Evolutionary conservation across 2,113 vertebrate species (phyloP), one percentile per base, ranked within the genome.

Genomic region (Pardalotus punctatus): DNA sequence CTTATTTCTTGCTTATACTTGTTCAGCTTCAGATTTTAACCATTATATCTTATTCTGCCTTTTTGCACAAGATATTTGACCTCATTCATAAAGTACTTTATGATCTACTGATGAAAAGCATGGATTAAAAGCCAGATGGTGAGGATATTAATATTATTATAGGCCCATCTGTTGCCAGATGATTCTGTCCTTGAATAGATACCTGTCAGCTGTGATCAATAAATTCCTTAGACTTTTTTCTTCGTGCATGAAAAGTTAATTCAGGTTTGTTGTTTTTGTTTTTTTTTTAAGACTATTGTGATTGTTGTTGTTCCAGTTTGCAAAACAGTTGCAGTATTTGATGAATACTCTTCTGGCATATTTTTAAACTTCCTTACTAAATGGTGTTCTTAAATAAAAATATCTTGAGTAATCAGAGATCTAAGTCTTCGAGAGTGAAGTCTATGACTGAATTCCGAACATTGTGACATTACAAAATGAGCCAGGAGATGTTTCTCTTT

Each of bases 61-160:
- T 94, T 91, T 81, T 16, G 56, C 50, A 38, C 64, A 72, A 65
- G 50, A 60, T 54, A 3, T 62, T 94, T 91, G 84, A 84, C 84
- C 77, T 91, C 64, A 14, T 95, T 96, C 0, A 0, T 74, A 33
- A 81, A 50, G 54, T 89, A 50, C 38, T 95, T 93, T 86, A 58
- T 88, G 86, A 88, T 79, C 64, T 61, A 60, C 42, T 83, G 76
- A 92, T 81, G 64, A 87, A 92, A 96, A 88, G 20, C 36, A 62
- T 57, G 27, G 73, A 86, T 65, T 86, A 88, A 77, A 88, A 88
- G n/a, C 53, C 86, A 83, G 53, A 79, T 96, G 62, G 48, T 80
- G 31, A 87, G 50, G 78, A 51, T 91, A 89, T 74, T 93, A 84
- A 61, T 95, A 80, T 81, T 95, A 74, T 70, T 96, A 88, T 51